Base-by-base conservation (phyloP, 2,113 vertebrate species). In the Phaethon lepturus region DNA sequence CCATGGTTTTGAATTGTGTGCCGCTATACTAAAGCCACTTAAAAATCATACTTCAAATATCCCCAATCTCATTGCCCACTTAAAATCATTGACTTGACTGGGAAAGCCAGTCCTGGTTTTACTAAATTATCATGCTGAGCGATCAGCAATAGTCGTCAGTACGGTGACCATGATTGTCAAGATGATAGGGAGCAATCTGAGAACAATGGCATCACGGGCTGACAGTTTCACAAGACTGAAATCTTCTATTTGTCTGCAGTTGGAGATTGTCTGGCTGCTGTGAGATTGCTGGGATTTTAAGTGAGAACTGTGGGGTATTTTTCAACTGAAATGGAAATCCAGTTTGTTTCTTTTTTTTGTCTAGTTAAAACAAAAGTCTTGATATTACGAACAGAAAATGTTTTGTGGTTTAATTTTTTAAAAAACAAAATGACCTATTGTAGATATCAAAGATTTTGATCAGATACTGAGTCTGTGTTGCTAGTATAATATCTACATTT, bases 101-200 rank as follows among this genome's bases (percentile, higher is more conserved):
- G 24, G 68, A 76, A 75, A 53, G 24, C 40, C 42, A 38, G 40
- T 60, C 23, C 50, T 71, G 10, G 4, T 62, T 86, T 75, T 72
- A 33, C 55, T 45, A 45, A 58, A 29, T 83, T 38, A 29, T 47
- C 15, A 19, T 0, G 0, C 12, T 63, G 47, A 23, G 14, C 2
- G 1, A 44, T 38, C 42, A 68, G 23, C 62, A 33, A 63, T 42
- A 69, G 28, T 14, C 19, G 31, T 77, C 45, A 42, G 31, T 24
- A 29, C 0, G 2, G 67, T 62, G 35, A 49, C 24, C 0, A 0
- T 67, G 44, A 71, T 82, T 53, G 20, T 83, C 33, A 58, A 45
- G 67, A n/a, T 45, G 66, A 45, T 8, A 5, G 35, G 44, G 47
- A 56, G 20, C 15, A 45, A 6, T 71, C 5, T 25, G 44, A 63